Base-by-base conservation (phyloP, 2,113 vertebrate genomes). In the Pterocles burchelli region DNA sequence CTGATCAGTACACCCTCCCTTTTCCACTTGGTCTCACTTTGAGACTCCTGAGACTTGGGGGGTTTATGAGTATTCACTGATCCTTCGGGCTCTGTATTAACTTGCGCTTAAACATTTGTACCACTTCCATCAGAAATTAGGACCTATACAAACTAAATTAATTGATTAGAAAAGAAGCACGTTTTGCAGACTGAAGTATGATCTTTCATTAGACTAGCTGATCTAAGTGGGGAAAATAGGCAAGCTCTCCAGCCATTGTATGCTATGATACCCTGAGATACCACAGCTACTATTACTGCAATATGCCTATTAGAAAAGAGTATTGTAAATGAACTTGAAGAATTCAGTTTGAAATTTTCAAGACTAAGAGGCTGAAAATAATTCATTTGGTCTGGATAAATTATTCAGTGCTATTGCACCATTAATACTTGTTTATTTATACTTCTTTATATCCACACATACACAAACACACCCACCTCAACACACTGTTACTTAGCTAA, bases 361-460 rank as follows among this genome's bases (percentile, higher is more conserved):
- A 88, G 75, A 88, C 74, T 88, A 91, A 77, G 88, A 94, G 19
- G 72, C 26, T 97, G 78, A 96, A 94, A 97, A 96, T 94, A 96
- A 97, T 96, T 97, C 41, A 96, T 92, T 88, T 95, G 95, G 59
- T 84, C 83, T 93, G 72, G 45, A 90, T 97, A 93, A 96, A 97
- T 96, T 95, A 96, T 97, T 94, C 90, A 97, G 93, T 86, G 92
- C 52, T 96, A 93, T 90, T 94, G 93, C 88, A 96, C 88, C 73
- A 77, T 41, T 96, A 94, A 97, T 93, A 96, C 79, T 96, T 96
- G 90, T 96, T 94, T 97, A 94, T 83, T 95, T 95, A 95, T 94
- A 85, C n/a, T 90, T 94, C 90, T 93, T 95, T 94, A 93, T 90
- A 85, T 43, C 43, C 85, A 72, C 63, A 58, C 28, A 34, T 65